phyloP scores from a whole-genome alignment of 1,140 invertebrate species.

The Drosophila aff. region DNA sequence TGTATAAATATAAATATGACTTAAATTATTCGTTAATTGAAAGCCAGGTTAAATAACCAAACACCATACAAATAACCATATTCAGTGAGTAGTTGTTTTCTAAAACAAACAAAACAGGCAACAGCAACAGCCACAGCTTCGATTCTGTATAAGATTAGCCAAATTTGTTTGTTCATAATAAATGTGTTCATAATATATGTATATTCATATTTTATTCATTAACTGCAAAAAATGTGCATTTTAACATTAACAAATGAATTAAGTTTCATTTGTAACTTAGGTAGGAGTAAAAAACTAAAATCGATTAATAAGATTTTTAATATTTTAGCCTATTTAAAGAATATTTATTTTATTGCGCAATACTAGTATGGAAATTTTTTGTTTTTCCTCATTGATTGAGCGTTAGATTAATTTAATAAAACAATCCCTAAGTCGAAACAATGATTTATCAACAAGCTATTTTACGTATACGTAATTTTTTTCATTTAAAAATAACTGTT shows the following conservation, averaged over 20 bases:
- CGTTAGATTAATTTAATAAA: background rate
- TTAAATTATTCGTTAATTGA: slow-evolving; percentile 70
- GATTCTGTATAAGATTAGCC: slow-evolving; percentile 12
- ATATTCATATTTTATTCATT: background rate
- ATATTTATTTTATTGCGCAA: background rate
- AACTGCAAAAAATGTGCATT: background rate
- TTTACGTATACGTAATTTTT: too few relatives aligned
- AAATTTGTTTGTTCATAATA: slow-evolving; percentile 1
- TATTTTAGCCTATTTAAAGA: background rate
- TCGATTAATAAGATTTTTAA: background rate
- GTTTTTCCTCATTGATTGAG: background rate
- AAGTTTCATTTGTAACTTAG: background rate
- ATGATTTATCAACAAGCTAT: background rate
- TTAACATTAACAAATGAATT: background rate
- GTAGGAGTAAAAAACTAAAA: background rate
- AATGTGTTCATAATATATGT: background rate
- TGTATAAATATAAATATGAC: slow-evolving; percentile 71
- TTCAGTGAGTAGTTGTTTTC: slow-evolving; percentile 52
- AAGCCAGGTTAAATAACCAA: slow-evolving; percentile 57
- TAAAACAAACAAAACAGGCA: slow-evolving; percentile 44
- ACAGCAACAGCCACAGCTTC: slow-evolving; percentile 26
- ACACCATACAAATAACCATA: slow-evolving; percentile 64
- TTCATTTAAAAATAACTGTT: too few relatives aligned
- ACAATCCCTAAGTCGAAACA: background rate
- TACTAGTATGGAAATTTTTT: background rate